A percentile compares a stretch with the other conserved stretches of the same genome.
Conservation (phyloP, 2,113 vertebrate species). For the Hippocampus abdominalis region DNA sequence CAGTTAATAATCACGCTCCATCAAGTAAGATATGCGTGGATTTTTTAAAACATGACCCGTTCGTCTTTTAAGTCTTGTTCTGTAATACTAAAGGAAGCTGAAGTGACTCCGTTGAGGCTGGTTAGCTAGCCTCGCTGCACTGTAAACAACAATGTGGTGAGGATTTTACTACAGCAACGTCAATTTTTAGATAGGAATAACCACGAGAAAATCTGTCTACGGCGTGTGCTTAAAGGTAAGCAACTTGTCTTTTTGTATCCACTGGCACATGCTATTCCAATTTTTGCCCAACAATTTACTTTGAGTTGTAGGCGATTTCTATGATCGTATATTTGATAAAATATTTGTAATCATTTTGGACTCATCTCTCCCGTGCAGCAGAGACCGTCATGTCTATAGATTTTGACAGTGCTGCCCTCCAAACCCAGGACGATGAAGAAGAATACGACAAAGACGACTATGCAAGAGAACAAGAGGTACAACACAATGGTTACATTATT, state of each 20-base stretch:
- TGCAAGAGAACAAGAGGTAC: slow-evolving; percentile 75
- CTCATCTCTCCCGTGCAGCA: neutral
- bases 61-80: neutral
- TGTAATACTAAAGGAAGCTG: slow-evolving; percentile 13
- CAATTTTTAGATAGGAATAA: neutral
- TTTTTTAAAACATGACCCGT: neutral
- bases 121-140: neutral
- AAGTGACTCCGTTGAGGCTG: neutral
- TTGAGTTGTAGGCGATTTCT: neutral
- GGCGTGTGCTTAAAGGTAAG: slow-evolving; percentile 32
- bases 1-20: rapidly evolving
- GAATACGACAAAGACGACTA: slow-evolving; percentile 77
- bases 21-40: rapidly evolving
- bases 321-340: neutral
- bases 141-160: slow-evolving; percentile 25
- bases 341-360: neutral
- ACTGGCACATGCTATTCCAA: neutral
- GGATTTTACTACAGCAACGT: neutral
- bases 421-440: slow-evolving; percentile 74
- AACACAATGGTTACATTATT: neutral
- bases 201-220: neutral
- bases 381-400: slow-evolving; percentile 72
- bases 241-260: neutral
- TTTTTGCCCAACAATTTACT: neutral
- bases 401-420: slow-evolving; percentile 74